Conservation (phyloP, 2,797 vertebrate species). For the Hyperoplus lanceolatus region DNA sequence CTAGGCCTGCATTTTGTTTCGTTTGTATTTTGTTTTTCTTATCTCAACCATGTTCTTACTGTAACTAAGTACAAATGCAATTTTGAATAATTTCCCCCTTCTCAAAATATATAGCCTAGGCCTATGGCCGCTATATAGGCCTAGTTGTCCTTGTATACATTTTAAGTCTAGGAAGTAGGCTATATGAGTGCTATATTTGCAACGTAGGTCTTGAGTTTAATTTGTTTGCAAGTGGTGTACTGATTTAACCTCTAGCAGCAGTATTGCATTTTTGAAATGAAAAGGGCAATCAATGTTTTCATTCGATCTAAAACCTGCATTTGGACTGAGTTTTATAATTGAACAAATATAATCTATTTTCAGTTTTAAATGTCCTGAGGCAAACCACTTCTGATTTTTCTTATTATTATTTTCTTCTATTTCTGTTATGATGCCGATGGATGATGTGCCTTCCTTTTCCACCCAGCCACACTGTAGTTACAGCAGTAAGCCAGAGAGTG, state of each 20-base stretch:
- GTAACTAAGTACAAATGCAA: background rate
- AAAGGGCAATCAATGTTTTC: constrained; percentile 15
- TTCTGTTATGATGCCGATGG: constrained; percentile 8
- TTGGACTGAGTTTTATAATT: constrained; percentile 43
- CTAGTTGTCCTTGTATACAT: background rate
- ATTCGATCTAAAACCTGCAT: constrained; percentile 24
- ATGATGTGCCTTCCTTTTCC: background rate
- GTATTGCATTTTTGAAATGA: background rate
- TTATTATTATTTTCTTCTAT: background rate
- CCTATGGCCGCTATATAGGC: too few relatives aligned
- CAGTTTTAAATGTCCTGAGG: constrained; percentile 30
- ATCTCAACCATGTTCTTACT: background rate
- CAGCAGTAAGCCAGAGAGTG: constrained; percentile 47
- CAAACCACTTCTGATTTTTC: background rate
- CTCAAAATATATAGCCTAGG: background rate
- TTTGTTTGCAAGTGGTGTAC: background rate
- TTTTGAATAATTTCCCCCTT: background rate
- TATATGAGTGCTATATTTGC: too few relatives aligned
- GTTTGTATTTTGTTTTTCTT: background rate
- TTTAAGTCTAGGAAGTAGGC: background rate
- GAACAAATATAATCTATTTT: constrained; percentile 39
- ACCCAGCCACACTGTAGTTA: constrained; percentile 51
- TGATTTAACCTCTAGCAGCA: background rate
- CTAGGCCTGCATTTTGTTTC: background rate
- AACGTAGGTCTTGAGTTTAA: background rate